Conservation (phyloP, 2,113 vertebrate species). For the Gymnocephalus cernua region DNA sequence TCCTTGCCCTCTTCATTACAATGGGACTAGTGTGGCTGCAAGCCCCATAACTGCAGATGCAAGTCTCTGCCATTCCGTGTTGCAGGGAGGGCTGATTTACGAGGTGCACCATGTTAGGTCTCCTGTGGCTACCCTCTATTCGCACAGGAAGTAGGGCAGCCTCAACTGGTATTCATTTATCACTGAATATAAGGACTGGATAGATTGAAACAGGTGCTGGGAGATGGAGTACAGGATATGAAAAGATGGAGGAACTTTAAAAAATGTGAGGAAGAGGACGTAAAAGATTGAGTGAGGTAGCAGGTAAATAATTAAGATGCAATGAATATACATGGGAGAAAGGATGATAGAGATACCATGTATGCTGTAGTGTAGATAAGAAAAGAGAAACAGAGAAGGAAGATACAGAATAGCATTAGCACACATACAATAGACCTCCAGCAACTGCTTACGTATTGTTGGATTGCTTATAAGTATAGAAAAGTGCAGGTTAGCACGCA, state of each 20-base stretch:
- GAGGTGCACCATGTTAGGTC: slow-evolving; percentile 64
- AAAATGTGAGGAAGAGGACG: not conserved
- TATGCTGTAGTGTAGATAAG: not conserved
- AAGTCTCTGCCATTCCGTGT: slow-evolving; percentile 52
- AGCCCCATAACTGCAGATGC: slow-evolving; percentile 73
- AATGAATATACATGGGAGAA: not conserved
- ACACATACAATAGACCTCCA: slow-evolving; percentile 24
- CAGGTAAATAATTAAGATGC: not conserved
- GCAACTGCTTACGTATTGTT: not conserved
- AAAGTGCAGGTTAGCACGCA: slow-evolving; percentile 5
- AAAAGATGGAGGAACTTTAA: slow-evolving; percentile 15
- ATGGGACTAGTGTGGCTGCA: slow-evolving; percentile 59
- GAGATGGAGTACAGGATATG: slow-evolving; percentile 11
- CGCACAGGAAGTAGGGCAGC: slow-evolving; percentile 77
- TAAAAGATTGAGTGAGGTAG: not conserved
- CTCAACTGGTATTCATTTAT: slow-evolving; percentile 59
- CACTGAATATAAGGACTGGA: slow-evolving; percentile 38
- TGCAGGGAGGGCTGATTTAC: slow-evolving; percentile 80
- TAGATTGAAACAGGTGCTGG: slow-evolving; percentile 38
- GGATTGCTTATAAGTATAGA: slow-evolving; percentile 17
- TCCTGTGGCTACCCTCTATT: slow-evolving; percentile 68
- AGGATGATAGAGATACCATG: not conserved
- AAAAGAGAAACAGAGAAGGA: not conserved
- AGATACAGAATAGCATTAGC: not conserved
- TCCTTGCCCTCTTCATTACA: slow-evolving; percentile 56